Conservation (phyloP, 2,113 vertebrate species). For the Burhinus bistriatus region DNA sequence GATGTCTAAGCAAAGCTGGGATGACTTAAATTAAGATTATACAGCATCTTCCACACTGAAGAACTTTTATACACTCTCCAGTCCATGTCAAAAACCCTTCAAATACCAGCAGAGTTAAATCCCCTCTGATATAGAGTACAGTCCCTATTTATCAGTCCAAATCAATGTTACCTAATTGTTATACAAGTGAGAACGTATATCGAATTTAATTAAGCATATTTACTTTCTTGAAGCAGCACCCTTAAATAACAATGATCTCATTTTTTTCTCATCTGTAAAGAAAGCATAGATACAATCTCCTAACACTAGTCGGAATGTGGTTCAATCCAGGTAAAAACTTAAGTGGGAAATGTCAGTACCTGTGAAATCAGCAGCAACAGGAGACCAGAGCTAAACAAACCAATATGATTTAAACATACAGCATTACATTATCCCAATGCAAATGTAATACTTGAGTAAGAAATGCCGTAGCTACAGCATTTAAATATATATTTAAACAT, state of each 20-base stretch:
- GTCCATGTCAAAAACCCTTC: background rate
- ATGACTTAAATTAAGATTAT: background rate
- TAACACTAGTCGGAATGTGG: background rate
- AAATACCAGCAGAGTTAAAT: background rate
- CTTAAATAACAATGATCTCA: background rate
- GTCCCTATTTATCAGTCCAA: background rate
- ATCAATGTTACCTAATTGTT: background rate
- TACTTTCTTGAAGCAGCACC: background rate
- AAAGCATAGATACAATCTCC: background rate
- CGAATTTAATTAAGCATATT: background rate
- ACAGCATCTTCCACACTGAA: background rate
- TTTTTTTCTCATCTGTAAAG: background rate
- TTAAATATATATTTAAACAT: background rate
- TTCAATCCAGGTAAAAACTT: background rate
- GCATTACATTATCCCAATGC: background rate
- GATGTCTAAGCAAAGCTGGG: background rate
- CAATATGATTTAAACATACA: background rate
- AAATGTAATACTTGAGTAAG: background rate
- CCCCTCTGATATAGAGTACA: background rate
- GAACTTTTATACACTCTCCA: background rate
- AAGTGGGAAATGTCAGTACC: background rate
- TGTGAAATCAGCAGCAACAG: background rate
- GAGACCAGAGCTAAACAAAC: background rate
- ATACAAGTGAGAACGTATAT: background rate
- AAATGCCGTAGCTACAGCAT: background rate